Evolutionary conservation across 2,113 vertebrate species (phyloP), one percentile per base, ranked within the genome.

Genomic region (Phalacrocorax carbo): DNA sequence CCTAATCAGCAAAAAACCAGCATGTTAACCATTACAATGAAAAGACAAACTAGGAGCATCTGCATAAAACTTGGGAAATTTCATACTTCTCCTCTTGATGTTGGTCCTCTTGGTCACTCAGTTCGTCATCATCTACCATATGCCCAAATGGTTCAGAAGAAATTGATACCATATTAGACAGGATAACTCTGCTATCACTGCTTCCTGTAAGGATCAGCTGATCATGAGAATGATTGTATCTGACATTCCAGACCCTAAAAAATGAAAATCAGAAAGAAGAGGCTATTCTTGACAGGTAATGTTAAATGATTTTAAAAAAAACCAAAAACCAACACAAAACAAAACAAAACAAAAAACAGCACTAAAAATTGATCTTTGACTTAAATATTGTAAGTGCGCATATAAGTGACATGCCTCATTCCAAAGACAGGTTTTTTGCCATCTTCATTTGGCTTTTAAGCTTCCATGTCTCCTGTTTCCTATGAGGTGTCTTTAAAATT

Each of bases 141-240:
- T 99, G 99, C 34, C 99, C 99, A 26, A 99, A 99, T 10, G 99
- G 99, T 97, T 99, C 99, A 0, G 99, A 99, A 95, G 99, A 99
- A 98, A 99, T 99, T 94, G 99, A 99, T 88, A 99, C 99, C 99
- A 99, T 99, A 94, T 99, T 99, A 97, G 99, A 99, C 60, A 99
- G 98, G 96, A 99, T 99, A 97, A 99, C 99, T 96, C 99, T 98
- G 98, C 99, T 99, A 98, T 99, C 99, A 48, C 99, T 99, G 98
- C 99, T 99, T 97, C 98, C 99, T 5, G 99, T 99, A 96, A 99
- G 98, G 91, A 99, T 98, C 95, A 99, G 98, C 97, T 99, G 99
- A 98, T 99, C 99, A 2, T 99, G 99, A 52, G 99, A 99, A 97
- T 99, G 99, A 98, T 99, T 99, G 96, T 99, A 99, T 96, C 99